phyloP scores from a whole-genome alignment of 1,140 invertebrate genomes.

The Psilanteris sp. region DNA sequence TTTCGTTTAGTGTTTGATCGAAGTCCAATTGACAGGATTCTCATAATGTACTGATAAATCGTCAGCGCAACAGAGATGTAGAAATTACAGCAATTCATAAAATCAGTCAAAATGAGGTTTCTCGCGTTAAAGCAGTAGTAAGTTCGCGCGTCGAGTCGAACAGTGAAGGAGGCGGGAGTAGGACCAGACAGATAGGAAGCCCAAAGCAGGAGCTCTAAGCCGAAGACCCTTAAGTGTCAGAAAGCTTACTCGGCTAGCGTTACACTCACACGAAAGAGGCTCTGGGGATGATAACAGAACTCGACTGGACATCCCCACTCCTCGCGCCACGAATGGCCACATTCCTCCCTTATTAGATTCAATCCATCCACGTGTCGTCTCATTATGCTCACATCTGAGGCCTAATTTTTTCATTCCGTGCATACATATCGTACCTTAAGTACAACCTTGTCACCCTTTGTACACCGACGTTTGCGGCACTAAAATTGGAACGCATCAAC shows the following conservation, averaged over 20 bases:
- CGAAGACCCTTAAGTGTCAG: slow-evolving; percentile 75
- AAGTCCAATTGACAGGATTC: too few species aligned
- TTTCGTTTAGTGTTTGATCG: too few species aligned
- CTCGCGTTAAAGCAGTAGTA: slow-evolving; percentile 62
- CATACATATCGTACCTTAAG: slow-evolving; percentile 21
- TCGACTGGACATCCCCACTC: slow-evolving; percentile 43
- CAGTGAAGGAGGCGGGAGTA: slow-evolving; percentile 57
- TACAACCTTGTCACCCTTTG: slow-evolving; percentile 37
- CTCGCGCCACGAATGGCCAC: slow-evolving; percentile 56
- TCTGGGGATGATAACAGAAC: slow-evolving; percentile 52
- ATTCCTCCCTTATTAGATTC: slow-evolving; percentile 74
- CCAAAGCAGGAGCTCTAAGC: slow-evolving; percentile 75
- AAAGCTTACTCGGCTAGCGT: slow-evolving; percentile 79
- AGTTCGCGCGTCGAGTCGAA: slow-evolving; percentile 59
- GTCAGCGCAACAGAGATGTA: too few species aligned
- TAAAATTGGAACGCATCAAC: neutral
- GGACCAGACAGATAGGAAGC: slow-evolving; percentile 68
- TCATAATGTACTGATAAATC: too few species aligned
- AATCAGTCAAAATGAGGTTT: slow-evolving; percentile 22
- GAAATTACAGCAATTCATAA: slow-evolving; percentile 10
- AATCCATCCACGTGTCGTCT: slow-evolving; percentile 46
- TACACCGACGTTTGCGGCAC: too few species aligned
- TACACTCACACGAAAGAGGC: slow-evolving; percentile 71
- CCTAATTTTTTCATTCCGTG: slow-evolving; percentile 34
- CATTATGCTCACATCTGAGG: slow-evolving; percentile 26